phyloP scores from a whole-genome alignment of 2,797 vertebrate genomes.

The Erithacus rubecula region DNA sequence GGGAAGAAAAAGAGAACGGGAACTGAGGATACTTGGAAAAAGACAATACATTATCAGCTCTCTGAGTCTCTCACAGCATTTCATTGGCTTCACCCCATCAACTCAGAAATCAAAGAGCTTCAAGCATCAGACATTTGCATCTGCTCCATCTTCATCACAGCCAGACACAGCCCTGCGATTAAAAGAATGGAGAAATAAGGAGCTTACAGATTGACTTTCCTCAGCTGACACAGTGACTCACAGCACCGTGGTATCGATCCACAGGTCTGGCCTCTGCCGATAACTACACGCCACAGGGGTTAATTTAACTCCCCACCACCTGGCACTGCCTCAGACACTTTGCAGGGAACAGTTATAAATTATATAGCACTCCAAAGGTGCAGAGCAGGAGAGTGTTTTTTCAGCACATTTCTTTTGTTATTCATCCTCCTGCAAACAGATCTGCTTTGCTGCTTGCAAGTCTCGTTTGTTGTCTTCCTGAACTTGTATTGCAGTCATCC shows the following conservation, averaged over 20 bases:
- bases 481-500: conserved; percentile 15
- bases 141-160: conserved; percentile 68
- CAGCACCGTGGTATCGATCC: conserved; percentile 49
- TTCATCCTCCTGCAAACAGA: background rate
- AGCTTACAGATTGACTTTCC: conserved; percentile 55
- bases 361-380: conserved; percentile 17
- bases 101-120: conserved; percentile 63
- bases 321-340: conserved; percentile 48
- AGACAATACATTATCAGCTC: conserved; percentile 9
- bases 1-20: background rate
- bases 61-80: conserved; percentile 20
- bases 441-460: conserved; percentile 5
- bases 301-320: conserved; percentile 60
- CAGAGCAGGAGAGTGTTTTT: conserved; percentile 1
- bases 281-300: conserved; percentile 48
- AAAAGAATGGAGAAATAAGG: conserved; percentile 69
- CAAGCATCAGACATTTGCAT: conserved; percentile 45
- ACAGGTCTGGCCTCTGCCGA: conserved; percentile 57
- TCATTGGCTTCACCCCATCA: conserved; percentile 60
- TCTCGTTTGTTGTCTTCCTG: conserved; percentile 36
- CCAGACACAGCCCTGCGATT: conserved; percentile 40
- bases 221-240: conserved; percentile 18
- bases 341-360: conserved; percentile 52
- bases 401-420: conserved; percentile 38
- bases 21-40: background rate